Evolutionary conservation across 2,888 invertebrate genomes (phyloP).

Genomic region (Oscheius myriophilus): DNA sequence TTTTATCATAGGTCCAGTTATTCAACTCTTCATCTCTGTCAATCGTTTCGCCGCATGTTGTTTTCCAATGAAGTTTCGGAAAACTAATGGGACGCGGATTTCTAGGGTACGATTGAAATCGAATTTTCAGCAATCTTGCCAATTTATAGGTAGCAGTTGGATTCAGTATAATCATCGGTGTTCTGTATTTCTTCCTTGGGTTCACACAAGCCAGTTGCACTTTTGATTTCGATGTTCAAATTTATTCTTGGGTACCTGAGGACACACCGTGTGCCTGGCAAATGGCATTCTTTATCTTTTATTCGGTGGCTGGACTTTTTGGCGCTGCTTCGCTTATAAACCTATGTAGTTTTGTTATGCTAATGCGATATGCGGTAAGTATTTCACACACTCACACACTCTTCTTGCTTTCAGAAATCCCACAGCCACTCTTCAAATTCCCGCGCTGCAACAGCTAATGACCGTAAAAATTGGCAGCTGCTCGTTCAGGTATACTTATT

Average conservation of each 20-base stretch:
- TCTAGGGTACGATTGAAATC: conserved; percentile 1
- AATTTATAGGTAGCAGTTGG: conserved; percentile 4
- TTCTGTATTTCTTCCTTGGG: conserved; percentile 11
- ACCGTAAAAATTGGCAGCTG: conserved; percentile 16
- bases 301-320: conserved; percentile 10
- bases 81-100: conserved; percentile 8
- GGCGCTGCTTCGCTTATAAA: conserved; percentile 1
- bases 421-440: not conserved
- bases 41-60: conserved; percentile 14
- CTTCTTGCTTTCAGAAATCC: not conserved
- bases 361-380: conserved; percentile 15
- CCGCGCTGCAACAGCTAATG: no score
- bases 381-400: not conserved
- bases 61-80: conserved; percentile 5
- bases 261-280: conserved; percentile 20
- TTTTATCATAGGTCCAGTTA: conserved; percentile 38
- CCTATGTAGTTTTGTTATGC: conserved; percentile 9
- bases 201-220: not conserved
- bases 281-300: conserved; percentile 15
- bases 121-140: not conserved
- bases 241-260: conserved; percentile 24
- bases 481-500: conserved; percentile 6
- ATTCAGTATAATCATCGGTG: conserved; percentile 7
- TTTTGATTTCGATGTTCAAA: conserved; percentile 14
- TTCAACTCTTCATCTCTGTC: conserved; percentile 20